Percentiles rank a stretch among this genome's conserved stretches.
Evolutionary conservation across 1,140 invertebrate species (phyloP).

Genomic region (Drosophila ambigua): DNA sequence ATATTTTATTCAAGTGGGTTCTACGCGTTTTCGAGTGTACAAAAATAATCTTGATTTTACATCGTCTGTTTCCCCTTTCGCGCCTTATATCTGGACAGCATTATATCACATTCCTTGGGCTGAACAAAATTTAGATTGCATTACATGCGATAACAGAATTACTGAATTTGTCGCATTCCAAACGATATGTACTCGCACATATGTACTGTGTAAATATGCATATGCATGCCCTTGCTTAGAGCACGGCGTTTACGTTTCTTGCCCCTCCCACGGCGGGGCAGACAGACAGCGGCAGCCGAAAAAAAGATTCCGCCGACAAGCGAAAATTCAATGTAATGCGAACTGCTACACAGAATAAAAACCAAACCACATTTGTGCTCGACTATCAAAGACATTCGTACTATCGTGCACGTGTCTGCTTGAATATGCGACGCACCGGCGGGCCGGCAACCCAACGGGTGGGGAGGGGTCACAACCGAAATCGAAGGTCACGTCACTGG

Average conservation of each 20-base stretch:
- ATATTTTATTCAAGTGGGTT: too few species aligned
- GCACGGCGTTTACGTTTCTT: slow-evolving; percentile 36
- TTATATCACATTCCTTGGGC: slow-evolving; percentile 17
- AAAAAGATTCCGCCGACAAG: slow-evolving; percentile 2
- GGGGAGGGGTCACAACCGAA: slow-evolving; percentile 39
- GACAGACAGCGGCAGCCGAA: slow-evolving; percentile 2
- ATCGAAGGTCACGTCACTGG: slow-evolving; percentile 44
- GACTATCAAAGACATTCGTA: slow-evolving; percentile 37
- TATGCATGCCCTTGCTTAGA: slow-evolving; percentile 47
- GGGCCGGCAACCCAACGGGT: background rate
- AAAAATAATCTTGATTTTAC: background rate
- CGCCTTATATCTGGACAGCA: slow-evolving; percentile 30
- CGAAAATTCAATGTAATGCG: slow-evolving; percentile 43
- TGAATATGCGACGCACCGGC: slow-evolving; percentile 31
- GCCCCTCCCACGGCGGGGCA: background rate
- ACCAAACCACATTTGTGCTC: slow-evolving; percentile 13
- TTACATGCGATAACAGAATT: slow-evolving; percentile 55
- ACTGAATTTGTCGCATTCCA: slow-evolving; percentile 32
- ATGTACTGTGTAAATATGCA: background rate
- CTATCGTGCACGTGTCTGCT: slow-evolving; percentile 63
- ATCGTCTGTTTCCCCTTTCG: slow-evolving; percentile 10
- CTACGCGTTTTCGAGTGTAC: too few species aligned
- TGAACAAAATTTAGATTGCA: slow-evolving; percentile 50
- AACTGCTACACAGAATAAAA: slow-evolving; percentile 7
- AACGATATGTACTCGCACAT: too few species aligned